Conservation (phyloP, 2,797 vertebrate genomes). For the Tokudaia muenninki region DNA sequence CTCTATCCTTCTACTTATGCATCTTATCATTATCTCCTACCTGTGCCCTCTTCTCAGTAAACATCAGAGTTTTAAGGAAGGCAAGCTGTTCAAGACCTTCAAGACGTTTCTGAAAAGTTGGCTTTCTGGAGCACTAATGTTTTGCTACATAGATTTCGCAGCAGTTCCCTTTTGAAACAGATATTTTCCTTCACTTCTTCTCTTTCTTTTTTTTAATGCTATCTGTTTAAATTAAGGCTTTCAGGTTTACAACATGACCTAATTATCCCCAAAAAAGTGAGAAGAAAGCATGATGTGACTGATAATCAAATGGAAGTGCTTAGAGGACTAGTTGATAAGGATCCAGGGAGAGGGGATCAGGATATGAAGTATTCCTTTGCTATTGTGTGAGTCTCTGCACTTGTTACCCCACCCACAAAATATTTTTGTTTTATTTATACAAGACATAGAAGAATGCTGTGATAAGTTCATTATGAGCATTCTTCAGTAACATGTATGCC, state of each 20-base stretch:
- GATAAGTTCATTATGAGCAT: not conserved
- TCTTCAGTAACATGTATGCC: not conserved
- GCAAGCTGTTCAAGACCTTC: not conserved
- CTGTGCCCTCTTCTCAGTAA: not conserved
- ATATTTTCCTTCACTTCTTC: not conserved
- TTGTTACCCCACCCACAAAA: not conserved
- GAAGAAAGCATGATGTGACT: not conserved
- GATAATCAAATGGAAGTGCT: not conserved
- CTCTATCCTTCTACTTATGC: not conserved
- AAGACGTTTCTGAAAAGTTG: not conserved
- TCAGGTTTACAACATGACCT: not conserved
- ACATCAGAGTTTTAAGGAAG: not conserved
- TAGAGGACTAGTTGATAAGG: not conserved
- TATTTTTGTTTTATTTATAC: not conserved
- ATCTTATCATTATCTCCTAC: not conserved
- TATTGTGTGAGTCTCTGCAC: not conserved
- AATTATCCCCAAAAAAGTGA: not conserved
- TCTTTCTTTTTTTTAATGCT: rapidly evolving
- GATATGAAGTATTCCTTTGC: not conserved
- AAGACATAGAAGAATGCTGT: not conserved
- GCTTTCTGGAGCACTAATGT: not conserved
- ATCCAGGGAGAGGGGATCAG: not conserved
- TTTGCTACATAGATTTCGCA: not conserved
- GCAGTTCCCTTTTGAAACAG: not conserved
- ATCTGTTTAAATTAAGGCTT: not conserved